Evolutionary conservation across 1,140 invertebrate genomes (phyloP).

Genomic region (Papilio xuthus): DNA sequence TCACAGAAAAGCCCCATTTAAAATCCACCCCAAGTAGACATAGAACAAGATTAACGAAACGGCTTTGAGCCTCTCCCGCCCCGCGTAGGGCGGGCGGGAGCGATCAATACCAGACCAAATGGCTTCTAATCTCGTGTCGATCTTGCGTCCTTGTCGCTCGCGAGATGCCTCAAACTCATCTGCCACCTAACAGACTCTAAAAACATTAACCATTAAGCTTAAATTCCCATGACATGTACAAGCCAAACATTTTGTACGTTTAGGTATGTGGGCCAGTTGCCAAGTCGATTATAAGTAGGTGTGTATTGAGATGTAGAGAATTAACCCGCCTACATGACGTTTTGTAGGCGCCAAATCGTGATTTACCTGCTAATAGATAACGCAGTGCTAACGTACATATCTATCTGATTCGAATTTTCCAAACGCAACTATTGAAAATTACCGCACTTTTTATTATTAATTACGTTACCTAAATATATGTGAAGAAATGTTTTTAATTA

Average conservation of each 20-base stretch:
- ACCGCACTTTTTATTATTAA: slow-evolving; percentile 1
- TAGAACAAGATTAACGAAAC: slow-evolving; percentile 68
- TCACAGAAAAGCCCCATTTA: slow-evolving; percentile 59
- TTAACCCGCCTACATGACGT: slow-evolving; percentile 23
- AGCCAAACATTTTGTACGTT: slow-evolving; percentile 32
- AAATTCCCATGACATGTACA: slow-evolving; percentile 24
- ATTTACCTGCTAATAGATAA: slow-evolving; percentile 31
- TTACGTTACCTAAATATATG: neutral
- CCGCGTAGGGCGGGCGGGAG: slow-evolving; percentile 44
- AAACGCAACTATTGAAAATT: slow-evolving; percentile 4
- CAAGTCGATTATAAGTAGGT: slow-evolving; percentile 32
- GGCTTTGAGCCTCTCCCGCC: slow-evolving; percentile 48
- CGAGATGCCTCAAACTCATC: slow-evolving; percentile 53
- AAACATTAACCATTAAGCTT: slow-evolving; percentile 14
- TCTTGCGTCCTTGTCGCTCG: slow-evolving; percentile 70
- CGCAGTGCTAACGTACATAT: neutral
- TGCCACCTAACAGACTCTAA: slow-evolving; percentile 43
- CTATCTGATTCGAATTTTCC: neutral
- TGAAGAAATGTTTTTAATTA: no score
- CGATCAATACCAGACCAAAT: slow-evolving; percentile 65
- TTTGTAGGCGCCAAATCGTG: slow-evolving; percentile 30
- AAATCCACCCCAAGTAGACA: slow-evolving; percentile 59
- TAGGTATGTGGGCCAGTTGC: slow-evolving; percentile 37
- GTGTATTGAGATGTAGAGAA: slow-evolving; percentile 35
- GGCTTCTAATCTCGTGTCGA: slow-evolving; percentile 65